These are phyloP conservation scores for Drosophila mimica DNA, from an alignment of 2,888 invertebrate genomes.

Conservation along the genomic window DNA sequence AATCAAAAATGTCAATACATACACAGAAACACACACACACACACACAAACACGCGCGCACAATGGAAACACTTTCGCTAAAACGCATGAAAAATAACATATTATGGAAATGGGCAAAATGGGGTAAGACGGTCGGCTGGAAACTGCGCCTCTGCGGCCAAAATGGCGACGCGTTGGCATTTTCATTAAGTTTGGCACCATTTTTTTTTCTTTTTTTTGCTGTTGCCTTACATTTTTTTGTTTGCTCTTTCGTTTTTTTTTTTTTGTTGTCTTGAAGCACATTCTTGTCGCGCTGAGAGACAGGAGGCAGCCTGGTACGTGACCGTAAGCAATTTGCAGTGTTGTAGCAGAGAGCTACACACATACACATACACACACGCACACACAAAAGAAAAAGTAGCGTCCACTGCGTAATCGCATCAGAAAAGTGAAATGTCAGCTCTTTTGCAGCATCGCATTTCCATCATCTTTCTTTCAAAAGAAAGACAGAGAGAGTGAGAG, in stretches of 20 bases:
- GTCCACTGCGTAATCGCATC: conserved; percentile 69
- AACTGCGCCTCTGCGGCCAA: conserved; percentile 62
- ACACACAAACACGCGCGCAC: conserved; percentile 28
- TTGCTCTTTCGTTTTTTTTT: conserved; percentile 11
- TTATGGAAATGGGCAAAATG: conserved; percentile 27
- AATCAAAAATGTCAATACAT: conserved; percentile 62
- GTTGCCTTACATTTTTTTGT: conserved; percentile 2
- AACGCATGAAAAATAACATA: conserved; percentile 73
- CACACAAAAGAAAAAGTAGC: conserved; percentile 3
- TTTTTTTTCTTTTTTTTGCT: conserved; percentile 45
- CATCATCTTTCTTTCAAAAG: conserved; percentile 48
- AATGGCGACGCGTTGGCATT: conserved; percentile 76
- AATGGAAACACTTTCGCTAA: conserved; percentile 65
- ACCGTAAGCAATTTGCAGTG: conserved; percentile 66
- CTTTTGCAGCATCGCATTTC: conserved; percentile 49
- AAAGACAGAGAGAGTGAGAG: neutral
- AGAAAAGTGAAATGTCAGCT: conserved; percentile 72
- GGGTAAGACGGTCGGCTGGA: conserved; percentile 6
- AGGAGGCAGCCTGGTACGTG: conserved; percentile 57
- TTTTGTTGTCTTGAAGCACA: conserved; percentile 44
- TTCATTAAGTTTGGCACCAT: conserved; percentile 75
- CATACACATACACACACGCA: neutral
- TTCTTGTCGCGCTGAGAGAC: conserved; percentile 56
- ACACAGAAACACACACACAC: conserved; percentile 20
- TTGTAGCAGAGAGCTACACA: conserved; percentile 34